Percentiles rank a stretch among this genome's conserved stretches.
These are phyloP conservation scores for Pollimyrus isidori DNA, from an alignment of 2,113 vertebrate species.

Conservation along the genomic window DNA sequence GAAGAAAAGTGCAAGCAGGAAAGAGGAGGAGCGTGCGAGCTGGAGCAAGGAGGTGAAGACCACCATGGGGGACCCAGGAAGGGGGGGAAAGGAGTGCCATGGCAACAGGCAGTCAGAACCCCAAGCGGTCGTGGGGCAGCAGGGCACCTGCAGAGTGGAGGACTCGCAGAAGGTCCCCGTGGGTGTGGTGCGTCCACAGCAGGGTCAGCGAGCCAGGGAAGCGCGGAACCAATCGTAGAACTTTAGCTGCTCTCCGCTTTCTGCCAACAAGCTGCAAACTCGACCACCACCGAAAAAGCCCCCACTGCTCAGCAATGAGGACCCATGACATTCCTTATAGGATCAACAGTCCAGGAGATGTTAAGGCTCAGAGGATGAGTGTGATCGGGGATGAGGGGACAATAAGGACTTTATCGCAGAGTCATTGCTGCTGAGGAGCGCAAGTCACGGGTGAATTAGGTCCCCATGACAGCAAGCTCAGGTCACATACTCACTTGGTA, in stretches of 20 bases:
- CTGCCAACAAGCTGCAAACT: background rate
- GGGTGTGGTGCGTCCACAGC: background rate
- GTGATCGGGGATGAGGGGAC: background rate
- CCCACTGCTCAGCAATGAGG: background rate
- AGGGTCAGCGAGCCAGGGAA: background rate
- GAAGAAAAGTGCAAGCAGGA: background rate
- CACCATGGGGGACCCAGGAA: background rate
- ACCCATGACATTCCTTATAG: background rate
- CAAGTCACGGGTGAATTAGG: too few species aligned
- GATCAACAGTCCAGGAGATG: background rate
- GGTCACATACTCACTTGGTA: background rate
- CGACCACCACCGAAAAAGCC: background rate
- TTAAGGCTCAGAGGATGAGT: background rate
- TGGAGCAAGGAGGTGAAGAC: conserved; percentile 15
- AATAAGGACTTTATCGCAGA: background rate
- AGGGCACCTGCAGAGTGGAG: background rate
- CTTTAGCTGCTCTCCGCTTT: background rate
- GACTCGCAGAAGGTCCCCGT: background rate
- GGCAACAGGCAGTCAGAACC: background rate
- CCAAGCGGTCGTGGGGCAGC: background rate
- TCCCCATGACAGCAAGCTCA: background rate
- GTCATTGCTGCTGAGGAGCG: background rate
- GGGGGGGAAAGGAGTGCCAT: conserved; percentile 14
- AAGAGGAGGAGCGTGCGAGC: conserved; percentile 20
- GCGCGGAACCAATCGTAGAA: background rate